A percentile compares a stretch with the other conserved stretches of the same genome.
Conservation (phyloP, 2,888 invertebrate genomes). For the Trachelus stipa region DNA sequence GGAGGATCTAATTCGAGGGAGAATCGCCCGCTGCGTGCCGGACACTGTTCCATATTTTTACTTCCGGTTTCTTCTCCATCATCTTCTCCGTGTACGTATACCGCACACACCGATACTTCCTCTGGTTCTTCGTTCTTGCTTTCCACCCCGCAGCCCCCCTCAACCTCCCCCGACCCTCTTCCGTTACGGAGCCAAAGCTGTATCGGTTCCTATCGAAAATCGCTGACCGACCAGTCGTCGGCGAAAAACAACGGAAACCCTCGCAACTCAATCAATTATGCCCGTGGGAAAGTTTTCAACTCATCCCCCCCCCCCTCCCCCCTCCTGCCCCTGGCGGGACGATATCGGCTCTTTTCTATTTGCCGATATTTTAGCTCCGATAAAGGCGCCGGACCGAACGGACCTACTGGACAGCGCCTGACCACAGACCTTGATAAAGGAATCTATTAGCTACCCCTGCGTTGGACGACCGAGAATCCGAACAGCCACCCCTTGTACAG, state of each 20-base stretch:
- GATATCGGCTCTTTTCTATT: conserved; percentile 43
- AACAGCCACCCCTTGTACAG: neutral
- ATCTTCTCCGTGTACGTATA: conserved; percentile 27
- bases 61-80: conserved; percentile 17
- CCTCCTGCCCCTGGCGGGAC: neutral
- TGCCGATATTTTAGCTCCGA: conserved; percentile 54
- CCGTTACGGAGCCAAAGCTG: neutral
- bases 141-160: neutral
- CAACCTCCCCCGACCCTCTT: neutral
- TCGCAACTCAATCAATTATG: conserved; percentile 17
- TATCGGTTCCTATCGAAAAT: conserved; percentile 17
- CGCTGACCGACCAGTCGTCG: conserved; percentile 14
- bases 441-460: conserved; percentile 50
- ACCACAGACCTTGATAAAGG: conserved; percentile 47
- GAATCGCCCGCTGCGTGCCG: conserved; percentile 32
- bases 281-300: conserved; percentile 38
- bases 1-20: conserved; percentile 48
- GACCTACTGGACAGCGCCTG: conserved; percentile 12
- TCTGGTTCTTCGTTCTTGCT: neutral
- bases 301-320: conserved; percentile 19
- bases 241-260: conserved; percentile 13
- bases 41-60: neutral
- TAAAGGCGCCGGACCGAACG: conserved; percentile 46
- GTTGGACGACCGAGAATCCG: conserved; percentile 13
- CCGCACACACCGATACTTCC: neutral